phyloP scores from a whole-genome alignment of 2,113 vertebrate species.

The Lasiurus cinereus region DNA sequence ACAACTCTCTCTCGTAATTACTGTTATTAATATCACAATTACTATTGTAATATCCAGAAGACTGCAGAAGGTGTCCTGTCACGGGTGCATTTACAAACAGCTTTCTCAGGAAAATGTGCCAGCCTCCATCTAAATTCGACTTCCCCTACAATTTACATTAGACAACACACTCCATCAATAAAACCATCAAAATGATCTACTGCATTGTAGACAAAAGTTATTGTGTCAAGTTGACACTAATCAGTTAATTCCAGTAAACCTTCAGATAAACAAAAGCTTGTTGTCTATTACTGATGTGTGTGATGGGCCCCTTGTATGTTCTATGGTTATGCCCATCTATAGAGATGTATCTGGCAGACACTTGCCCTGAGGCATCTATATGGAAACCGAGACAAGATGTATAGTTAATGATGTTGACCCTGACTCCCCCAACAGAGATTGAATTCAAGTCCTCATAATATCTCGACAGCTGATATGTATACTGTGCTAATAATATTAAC shows the following conservation, averaged over 20 bases:
- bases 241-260: constrained; percentile 99
- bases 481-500: constrained; percentile 97
- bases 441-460: constrained; percentile 98
- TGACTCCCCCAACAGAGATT: constrained; percentile 97
- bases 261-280: constrained; percentile 95
- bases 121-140: constrained; percentile 85
- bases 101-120: constrained; percentile 85
- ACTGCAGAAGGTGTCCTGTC: constrained; percentile 83
- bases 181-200: constrained; percentile 92
- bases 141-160: constrained; percentile 90
- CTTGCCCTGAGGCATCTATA: constrained; percentile 95
- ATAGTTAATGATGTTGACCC: constrained; percentile 99
- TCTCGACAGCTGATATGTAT: constrained; percentile 98
- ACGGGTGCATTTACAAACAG: constrained; percentile 81
- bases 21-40: constrained; percentile 79
- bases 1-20: constrained; percentile 70
- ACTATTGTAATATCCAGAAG: constrained; percentile 75
- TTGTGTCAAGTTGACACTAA: constrained; percentile 97
- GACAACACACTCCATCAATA: constrained; percentile 95
- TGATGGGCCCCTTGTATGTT: constrained; percentile 93
- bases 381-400: constrained; percentile 90
- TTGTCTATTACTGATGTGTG: constrained; percentile 95
- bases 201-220: constrained; percentile 93
- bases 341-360: constrained; percentile 96
- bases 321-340: constrained; percentile 90